A percentile compares a stretch with the other conserved stretches of the same genome.
Conservation (phyloP, 2,113 vertebrate species). For the Tenebrosternarchus preto region DNA sequence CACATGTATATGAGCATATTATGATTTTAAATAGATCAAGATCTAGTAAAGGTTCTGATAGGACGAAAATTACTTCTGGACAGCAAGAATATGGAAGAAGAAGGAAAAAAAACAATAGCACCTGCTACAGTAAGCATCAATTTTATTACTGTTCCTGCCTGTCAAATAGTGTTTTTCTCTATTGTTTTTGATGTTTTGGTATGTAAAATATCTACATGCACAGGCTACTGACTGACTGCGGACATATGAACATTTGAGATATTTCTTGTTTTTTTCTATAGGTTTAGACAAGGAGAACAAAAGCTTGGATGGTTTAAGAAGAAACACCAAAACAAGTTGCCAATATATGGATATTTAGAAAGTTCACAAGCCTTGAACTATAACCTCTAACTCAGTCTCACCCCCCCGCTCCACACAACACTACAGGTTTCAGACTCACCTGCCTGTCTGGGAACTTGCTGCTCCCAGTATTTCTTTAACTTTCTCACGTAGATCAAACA, state of each 20-base stretch:
- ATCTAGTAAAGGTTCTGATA: not conserved
- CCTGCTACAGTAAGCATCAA: not conserved
- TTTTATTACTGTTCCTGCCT: not conserved
- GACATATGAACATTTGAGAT: not conserved
- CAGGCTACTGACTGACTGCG: not conserved
- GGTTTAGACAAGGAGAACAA: not conserved
- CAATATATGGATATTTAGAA: not conserved
- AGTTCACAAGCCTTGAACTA: conserved; percentile 11
- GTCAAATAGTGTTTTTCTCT: not conserved
- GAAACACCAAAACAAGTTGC: not conserved
- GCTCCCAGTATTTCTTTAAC: conserved; percentile 25
- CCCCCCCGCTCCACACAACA: not conserved
- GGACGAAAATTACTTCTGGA: not conserved
- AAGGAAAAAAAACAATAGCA: not conserved
- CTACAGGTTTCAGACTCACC: conserved; percentile 4
- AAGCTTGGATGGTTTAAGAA: not conserved
- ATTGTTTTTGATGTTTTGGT: conserved; percentile 5
- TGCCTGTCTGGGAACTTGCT: conserved; percentile 34
- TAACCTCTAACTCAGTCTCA: not conserved
- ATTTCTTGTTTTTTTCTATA: too few relatives aligned
- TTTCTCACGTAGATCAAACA: conserved; percentile 58
- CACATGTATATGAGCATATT: not conserved
- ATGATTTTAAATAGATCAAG: not conserved
- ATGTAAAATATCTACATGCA: not conserved
- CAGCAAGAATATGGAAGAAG: not conserved